These are phyloP conservation scores for Moxostoma hubbsi DNA, from an alignment of 2,797 vertebrate genomes.

Conservation along the genomic window DNA sequence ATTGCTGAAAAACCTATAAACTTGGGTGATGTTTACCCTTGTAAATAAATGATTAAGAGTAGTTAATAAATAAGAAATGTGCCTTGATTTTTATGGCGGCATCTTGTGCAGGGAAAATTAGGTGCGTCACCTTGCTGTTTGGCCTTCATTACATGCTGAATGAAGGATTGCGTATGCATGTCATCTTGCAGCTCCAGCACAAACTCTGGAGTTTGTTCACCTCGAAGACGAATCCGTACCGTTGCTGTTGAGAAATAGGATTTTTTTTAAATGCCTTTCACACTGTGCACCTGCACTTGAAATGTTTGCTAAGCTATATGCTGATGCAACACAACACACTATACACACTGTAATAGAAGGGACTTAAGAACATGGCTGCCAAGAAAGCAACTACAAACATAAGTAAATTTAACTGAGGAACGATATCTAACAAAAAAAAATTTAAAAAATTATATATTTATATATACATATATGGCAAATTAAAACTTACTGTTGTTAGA, in stretches of 20 bases:
- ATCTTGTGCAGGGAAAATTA: slow-evolving; percentile 35
- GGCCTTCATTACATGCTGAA: slow-evolving; percentile 86
- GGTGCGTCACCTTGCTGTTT: slow-evolving; percentile 86
- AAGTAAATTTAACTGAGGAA: no score
- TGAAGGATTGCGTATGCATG: slow-evolving; percentile 83
- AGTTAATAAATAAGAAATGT: no score
- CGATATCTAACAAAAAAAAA: not conserved
- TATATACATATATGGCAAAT: no score
- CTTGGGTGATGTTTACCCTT: no score
- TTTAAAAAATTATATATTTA: not conserved
- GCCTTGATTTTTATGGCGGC: slow-evolving; percentile 15
- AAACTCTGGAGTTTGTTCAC: slow-evolving; percentile 83
- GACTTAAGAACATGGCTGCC: not conserved
- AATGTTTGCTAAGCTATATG: not conserved
- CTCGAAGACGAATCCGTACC: slow-evolving; percentile 85
- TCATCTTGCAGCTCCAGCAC: slow-evolving; percentile 91
- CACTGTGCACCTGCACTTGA: not conserved
- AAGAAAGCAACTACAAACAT: not conserved
- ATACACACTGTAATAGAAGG: not conserved
- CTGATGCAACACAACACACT: not conserved
- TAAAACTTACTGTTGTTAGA: slow-evolving; percentile 86
- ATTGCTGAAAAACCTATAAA: no score
- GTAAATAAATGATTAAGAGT: no score
- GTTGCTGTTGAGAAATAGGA: slow-evolving; percentile 73
- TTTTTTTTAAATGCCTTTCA: not conserved